Base-by-base conservation (phyloP, 1,140 invertebrate species). In the Drosophila repletoides region DNA sequence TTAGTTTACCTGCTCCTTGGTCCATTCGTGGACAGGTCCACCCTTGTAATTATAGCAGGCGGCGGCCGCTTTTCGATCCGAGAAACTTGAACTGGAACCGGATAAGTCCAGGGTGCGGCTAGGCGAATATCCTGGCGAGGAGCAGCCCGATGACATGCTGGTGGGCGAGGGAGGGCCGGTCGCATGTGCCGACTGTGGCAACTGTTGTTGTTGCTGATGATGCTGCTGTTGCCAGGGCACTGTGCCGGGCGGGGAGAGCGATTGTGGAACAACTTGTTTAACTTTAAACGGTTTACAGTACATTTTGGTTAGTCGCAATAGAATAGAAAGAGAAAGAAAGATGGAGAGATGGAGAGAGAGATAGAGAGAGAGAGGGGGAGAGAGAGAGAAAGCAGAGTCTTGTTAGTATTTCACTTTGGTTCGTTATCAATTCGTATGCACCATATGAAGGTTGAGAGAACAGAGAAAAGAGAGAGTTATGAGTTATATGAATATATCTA, bases 1-100 rank as follows among this genome's bases (percentile, higher is more conserved):
- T 10, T 6, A 22, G 9, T 86, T 89, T 89, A 96, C 96, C 92
- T 97, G 95, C 89, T 97, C 95, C 89, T 95, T 95, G 66, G 93
- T 95, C 96, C 96, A 98, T 74, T 97, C 95, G 15, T 93, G 92
- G 41, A 97, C 94, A 3, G 95, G 93, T 12, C 92, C 92, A 36
- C 92, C 93, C 71, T 95, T 94, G 92, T 94, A 95, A 60, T 94
- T 93, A 56, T 94, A 92, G 6, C 87, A 72, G 1, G 81, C 87
- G 0, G 87, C 87, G 0, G 68, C 59, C 19, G 74, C 76, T 40
- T 90, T 90, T 19, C 88, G 84, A 45, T 90, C 89, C 3, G 89
- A 89, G 46, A 90, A 90, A 43, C 89, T 90, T 1, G 80, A 92
- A 92, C 94, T 94, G 61, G 90, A 93, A 34, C 91, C 91, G 0